Evolutionary conservation across 2,888 invertebrate species (phyloP).

Genomic region (Drosophila limbata): DNA sequence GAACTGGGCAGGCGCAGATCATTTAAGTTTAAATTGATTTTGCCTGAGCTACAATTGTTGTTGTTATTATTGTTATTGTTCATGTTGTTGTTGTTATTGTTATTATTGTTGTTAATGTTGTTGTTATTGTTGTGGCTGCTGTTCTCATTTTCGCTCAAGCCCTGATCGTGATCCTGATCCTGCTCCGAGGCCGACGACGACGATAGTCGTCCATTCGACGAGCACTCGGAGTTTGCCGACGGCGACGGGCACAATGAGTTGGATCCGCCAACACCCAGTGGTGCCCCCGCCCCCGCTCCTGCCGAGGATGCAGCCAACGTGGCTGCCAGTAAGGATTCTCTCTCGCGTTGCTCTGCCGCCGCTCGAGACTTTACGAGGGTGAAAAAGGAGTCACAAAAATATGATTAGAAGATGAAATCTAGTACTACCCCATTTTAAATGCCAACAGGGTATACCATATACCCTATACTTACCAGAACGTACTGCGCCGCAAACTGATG

Average conservation of each 20-base stretch:
- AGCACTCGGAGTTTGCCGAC: constrained; percentile 94
- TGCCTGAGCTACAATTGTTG: constrained; percentile 88
- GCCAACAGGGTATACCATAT: no score
- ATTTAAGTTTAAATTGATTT: constrained; percentile 85
- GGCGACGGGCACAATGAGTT: constrained; percentile 92
- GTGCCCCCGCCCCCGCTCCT: constrained; percentile 5
- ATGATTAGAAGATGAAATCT: no score
- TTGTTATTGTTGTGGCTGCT: constrained; percentile 85
- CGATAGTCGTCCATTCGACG: constrained; percentile 92
- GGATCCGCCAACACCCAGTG: constrained; percentile 83
- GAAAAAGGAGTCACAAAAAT: constrained; percentile 2
- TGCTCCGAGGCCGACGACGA: constrained; percentile 93
- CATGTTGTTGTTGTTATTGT: constrained; percentile 81
- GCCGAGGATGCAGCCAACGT: constrained; percentile 86
- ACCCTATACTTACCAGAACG: constrained; percentile 87
- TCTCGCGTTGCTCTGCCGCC: constrained; percentile 94
- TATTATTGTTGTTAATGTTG: constrained; percentile 87
- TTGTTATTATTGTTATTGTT: constrained; percentile 88
- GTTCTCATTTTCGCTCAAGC: constrained; percentile 87
- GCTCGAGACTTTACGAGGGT: constrained; percentile 85
- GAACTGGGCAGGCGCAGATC: constrained; percentile 86
- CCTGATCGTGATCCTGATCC: constrained; percentile 87
- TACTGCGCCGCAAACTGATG: constrained; percentile 98
- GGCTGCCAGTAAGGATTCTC: constrained; percentile 91
- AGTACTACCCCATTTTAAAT: no score